These are phyloP conservation scores for Psittacula cyanocephala DNA, from an alignment of 2,113 vertebrate species.

Conservation along the genomic window DNA sequence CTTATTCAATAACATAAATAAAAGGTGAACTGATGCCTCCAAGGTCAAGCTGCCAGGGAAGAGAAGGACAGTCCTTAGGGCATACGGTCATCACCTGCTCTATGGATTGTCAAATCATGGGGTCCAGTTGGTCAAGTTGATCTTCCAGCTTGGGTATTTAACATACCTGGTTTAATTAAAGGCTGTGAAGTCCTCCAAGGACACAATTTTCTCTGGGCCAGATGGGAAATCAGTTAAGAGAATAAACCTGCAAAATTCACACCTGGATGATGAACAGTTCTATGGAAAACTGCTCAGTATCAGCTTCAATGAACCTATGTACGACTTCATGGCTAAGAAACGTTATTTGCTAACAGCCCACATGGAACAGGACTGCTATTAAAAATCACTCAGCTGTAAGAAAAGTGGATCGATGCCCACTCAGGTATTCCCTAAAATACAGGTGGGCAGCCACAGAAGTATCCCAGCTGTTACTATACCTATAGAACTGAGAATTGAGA, in stretches of 20 bases:
- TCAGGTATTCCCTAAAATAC: not conserved
- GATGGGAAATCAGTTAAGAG: not conserved
- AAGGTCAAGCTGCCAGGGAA: not conserved
- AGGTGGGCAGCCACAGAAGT: not conserved
- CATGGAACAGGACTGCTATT: not conserved
- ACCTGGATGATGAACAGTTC: not conserved
- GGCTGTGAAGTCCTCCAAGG: not conserved
- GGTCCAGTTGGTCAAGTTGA: not conserved
- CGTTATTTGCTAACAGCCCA: not conserved
- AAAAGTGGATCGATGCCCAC: not conserved
- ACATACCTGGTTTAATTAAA: not conserved
- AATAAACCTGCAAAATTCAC: not conserved
- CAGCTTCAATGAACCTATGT: not conserved
- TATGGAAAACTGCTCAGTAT: not conserved
- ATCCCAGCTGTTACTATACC: not conserved
- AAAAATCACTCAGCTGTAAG: not conserved
- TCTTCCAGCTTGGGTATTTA: not conserved
- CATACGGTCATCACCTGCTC: not conserved
- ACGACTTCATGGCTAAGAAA: not conserved
- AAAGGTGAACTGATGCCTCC: not conserved
- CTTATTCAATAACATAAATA: not conserved
- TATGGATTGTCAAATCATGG: not conserved
- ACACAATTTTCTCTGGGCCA: not conserved
- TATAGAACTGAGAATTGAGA: not conserved
- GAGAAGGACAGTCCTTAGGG: not conserved